A percentile compares a stretch with the other conserved stretches of the same genome.
Conservation (phyloP, 2,888 invertebrate genomes). For the Exocentrus adspersus region DNA sequence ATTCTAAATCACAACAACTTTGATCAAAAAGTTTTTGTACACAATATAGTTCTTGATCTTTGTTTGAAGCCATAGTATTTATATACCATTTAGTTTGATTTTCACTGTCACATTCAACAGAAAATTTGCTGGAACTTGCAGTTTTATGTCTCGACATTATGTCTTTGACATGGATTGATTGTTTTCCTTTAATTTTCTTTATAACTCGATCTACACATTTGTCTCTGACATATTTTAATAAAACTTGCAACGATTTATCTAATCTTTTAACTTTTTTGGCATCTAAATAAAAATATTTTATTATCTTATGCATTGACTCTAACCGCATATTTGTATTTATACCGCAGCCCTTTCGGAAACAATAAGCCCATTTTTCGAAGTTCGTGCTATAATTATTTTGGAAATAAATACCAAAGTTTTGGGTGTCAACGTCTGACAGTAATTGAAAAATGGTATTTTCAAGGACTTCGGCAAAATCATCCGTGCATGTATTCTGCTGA, state of each 20-base stretch:
- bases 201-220: constrained; percentile 1
- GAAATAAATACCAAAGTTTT: not conserved
- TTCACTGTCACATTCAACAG: not conserved
- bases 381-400: not conserved
- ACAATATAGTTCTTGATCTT: not conserved
- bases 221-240: constrained; percentile 8
- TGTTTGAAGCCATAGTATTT: not conserved
- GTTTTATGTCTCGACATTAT: not conserved
- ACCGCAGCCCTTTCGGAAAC: constrained; percentile 1
- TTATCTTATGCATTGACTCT: constrained; percentile 4
- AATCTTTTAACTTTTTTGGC: constrained; percentile 8
- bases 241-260: constrained; percentile 4
- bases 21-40: not conserved
- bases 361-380: constrained; percentile 11
- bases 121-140: not conserved
- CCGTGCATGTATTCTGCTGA: not conserved
- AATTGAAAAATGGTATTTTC: not conserved
- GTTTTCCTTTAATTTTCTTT: constrained; percentile 12
- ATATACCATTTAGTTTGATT: not conserved
- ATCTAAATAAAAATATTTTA: constrained; percentile 8
- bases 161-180: not conserved
- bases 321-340: constrained; percentile 15
- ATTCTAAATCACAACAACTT: not conserved
- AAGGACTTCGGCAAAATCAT: not conserved
- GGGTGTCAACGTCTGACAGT: not conserved